Base-by-base conservation (phyloP, 2,113 vertebrate genomes). In the Leptobrachium ailaonicum region DNA sequence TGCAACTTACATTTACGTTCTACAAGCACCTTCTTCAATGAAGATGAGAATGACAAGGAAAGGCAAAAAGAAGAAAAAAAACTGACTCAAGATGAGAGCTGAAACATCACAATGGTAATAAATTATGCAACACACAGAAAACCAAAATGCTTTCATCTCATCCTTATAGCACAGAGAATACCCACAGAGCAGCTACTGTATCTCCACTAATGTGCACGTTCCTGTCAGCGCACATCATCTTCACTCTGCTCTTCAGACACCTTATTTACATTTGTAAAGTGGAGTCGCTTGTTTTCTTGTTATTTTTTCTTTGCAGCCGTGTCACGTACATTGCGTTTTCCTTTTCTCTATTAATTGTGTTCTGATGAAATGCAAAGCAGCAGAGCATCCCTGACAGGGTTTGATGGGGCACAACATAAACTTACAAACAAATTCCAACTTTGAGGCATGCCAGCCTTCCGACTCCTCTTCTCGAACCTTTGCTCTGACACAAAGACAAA, bases 261-360 rank as follows among this genome's bases (percentile, higher is more conserved):
- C 77, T 68, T 83, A 71, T 80, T 74, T 83, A 67, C 74, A 71
- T 83, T 78, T 75, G 82, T 82, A 73, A 68, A 82, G 71, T 70
- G 71, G 58, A 74, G 66, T 20, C 44, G 14, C 76, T 62, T 74
- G 76, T 70, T 73, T 74, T 73, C 41, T 42, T 70, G 42, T 69
- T 70, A 68, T 60, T 32, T n/a, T 43, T 41, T 78, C 40, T 63
- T 67, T 64, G 58, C 66, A 82, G 40, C 68, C 69, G 13, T 66
- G 42, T 67, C 66, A 74, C 71, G 78, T 80, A 80, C 63, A 58
- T 74, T 74, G 78, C 78, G 45, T 80, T 80, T 58, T 68, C 63
- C 78, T 47, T 32, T 80, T 74, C 71, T 58, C 71, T 69, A 80
- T 80, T 80, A 80, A 80, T 80, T 80, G 71, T 60, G 53, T 80